Conservation (phyloP, 2,888 invertebrate genomes). For the Chesias legatella region DNA sequence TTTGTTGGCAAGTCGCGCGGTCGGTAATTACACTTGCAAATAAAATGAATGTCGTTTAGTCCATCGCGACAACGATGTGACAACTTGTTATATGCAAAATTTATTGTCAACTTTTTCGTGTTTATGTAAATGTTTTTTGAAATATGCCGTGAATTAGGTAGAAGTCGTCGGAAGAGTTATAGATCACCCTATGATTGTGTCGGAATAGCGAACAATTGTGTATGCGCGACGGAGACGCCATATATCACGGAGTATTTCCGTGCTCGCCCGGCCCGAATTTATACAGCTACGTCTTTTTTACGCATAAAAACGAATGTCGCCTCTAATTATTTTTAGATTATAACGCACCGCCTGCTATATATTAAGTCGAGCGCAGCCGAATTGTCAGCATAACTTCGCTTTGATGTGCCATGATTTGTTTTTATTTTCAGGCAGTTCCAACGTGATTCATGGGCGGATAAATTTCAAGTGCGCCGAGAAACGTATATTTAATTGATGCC, state of each 20-base stretch:
- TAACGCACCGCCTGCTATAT: slow-evolving; percentile 77
- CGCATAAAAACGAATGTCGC: slow-evolving; percentile 78
- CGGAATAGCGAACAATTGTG: slow-evolving; percentile 59
- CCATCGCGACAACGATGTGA: slow-evolving; percentile 24
- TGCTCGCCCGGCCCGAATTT: slow-evolving; percentile 53
- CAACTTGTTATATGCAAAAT: slow-evolving; percentile 25
- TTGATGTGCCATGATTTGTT: slow-evolving; percentile 78
- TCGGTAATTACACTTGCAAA: slow-evolving; percentile 44
- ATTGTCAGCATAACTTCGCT: slow-evolving; percentile 79
- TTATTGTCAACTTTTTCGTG: slow-evolving; percentile 25
- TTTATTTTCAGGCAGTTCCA: slow-evolving; percentile 72
- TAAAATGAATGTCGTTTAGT: slow-evolving; percentile 35
- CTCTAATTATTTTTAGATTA: slow-evolving; percentile 81
- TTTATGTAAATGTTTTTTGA: slow-evolving; percentile 20
- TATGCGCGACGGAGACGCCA: slow-evolving; percentile 53
- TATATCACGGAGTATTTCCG: slow-evolving; percentile 76
- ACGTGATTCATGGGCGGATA: slow-evolving; percentile 74
- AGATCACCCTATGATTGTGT: slow-evolving; percentile 56
- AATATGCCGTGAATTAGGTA: slow-evolving; percentile 19
- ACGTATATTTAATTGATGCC: slow-evolving; percentile 68
- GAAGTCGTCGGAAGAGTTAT: slow-evolving; percentile 14
- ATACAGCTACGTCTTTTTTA: slow-evolving; percentile 72
- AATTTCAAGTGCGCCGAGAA: slow-evolving; percentile 69
- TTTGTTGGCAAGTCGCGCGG: slow-evolving; percentile 39
- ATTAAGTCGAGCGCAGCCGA: slow-evolving; percentile 72